A percentile compares a stretch with the other conserved stretches of the same genome.
phyloP scores from a whole-genome alignment of 2,797 vertebrate species.

The Lagorchestes hirsutus region DNA sequence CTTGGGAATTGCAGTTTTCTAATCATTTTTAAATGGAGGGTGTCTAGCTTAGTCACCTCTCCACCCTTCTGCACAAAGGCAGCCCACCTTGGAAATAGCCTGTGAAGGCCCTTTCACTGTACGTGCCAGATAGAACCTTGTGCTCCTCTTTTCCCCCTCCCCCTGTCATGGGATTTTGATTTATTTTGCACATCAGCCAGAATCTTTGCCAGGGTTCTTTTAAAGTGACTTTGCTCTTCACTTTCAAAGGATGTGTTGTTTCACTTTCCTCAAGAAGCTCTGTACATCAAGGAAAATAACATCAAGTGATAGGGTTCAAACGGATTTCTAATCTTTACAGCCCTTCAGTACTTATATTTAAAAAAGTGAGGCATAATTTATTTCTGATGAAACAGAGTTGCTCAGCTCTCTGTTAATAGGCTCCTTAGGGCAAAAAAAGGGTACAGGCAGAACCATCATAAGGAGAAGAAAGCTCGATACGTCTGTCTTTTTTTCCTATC shows the following conservation, averaged over 20 bases:
- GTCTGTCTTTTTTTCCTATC: slow-evolving; percentile 68
- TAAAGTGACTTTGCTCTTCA: slow-evolving; percentile 73
- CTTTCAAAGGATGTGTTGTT: slow-evolving; percentile 80
- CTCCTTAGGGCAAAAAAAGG: slow-evolving; percentile 84
- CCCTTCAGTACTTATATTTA: slow-evolving; percentile 83
- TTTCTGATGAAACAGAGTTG: slow-evolving; percentile 83
- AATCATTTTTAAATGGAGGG: slow-evolving; percentile 74
- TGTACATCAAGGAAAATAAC: slow-evolving; percentile 83
- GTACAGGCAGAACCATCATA: slow-evolving; percentile 69
- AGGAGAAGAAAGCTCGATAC: slow-evolving; percentile 68
- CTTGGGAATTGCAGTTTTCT: slow-evolving; percentile 81
- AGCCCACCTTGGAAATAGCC: slow-evolving; percentile 39
- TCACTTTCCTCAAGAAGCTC: slow-evolving; percentile 77
- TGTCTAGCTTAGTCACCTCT: slow-evolving; percentile 54
- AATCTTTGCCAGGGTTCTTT: slow-evolving; percentile 61
- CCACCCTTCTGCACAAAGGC: slow-evolving; percentile 49
- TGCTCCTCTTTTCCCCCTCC: slow-evolving; percentile 5
- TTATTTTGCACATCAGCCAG: slow-evolving; percentile 58
- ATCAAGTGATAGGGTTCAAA: slow-evolving; percentile 84
- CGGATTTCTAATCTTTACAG: slow-evolving; percentile 83
- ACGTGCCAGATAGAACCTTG: slow-evolving; percentile 44
- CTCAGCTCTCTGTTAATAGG: slow-evolving; percentile 84
- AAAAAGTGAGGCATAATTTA: slow-evolving; percentile 84
- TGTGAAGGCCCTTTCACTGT: slow-evolving; percentile 43
- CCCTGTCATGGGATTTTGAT: slow-evolving; percentile 37